Conservation (phyloP, 92 coral and sea anemone genomes). For the Phenganax marumi region DNA sequence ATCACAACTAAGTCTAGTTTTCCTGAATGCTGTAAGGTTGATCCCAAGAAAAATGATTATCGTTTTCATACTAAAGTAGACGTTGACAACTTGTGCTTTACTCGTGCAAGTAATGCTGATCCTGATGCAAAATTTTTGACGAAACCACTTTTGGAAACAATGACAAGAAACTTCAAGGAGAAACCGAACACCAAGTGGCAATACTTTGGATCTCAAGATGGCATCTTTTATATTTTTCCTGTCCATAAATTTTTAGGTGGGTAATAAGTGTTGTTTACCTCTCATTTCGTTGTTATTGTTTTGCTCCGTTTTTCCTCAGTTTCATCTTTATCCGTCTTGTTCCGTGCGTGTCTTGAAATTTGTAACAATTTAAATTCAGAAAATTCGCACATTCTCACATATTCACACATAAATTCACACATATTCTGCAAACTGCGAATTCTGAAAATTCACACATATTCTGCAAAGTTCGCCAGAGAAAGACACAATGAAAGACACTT, state of each 20-base stretch:
- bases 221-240: constrained; percentile 59
- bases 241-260: neutral
- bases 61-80: constrained; percentile 44
- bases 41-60: constrained; percentile 37
- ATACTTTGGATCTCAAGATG: constrained; percentile 79
- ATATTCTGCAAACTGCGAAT: too few relatives aligned
- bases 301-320: too few relatives aligned
- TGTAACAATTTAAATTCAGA: too few relatives aligned
- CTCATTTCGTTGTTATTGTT: too few relatives aligned
- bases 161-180: constrained; percentile 44
- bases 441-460: too few relatives aligned
- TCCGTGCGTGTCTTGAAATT: too few relatives aligned
- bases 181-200: constrained; percentile 75
- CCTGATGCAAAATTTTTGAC: constrained; percentile 39
- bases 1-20: neutral
- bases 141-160: constrained; percentile 30
- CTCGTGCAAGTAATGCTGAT: constrained; percentile 44
- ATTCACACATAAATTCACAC: too few relatives aligned
- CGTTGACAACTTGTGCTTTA: constrained; percentile 34
- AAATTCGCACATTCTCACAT: too few relatives aligned
- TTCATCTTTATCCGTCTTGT: too few relatives aligned
- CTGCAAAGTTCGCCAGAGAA: too few relatives aligned
- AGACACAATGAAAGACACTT: too few relatives aligned
- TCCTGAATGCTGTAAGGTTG: constrained; percentile 55
- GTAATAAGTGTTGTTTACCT: too few relatives aligned